Base-by-base conservation (phyloP, 2,888 invertebrate species). In the Liopterus haemorrhoidalis region DNA sequence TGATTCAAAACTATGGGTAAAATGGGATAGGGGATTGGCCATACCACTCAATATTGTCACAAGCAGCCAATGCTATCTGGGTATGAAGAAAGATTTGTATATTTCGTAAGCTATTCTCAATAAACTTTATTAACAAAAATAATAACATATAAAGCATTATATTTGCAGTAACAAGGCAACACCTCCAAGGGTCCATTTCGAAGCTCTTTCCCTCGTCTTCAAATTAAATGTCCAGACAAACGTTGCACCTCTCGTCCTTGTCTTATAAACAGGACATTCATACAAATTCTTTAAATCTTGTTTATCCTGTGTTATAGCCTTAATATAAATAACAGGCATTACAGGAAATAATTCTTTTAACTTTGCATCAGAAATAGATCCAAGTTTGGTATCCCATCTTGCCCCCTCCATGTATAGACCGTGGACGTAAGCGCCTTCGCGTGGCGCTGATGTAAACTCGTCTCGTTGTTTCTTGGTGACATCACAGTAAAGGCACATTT, bases 211-310 rank as follows among this genome's bases (percentile, higher is more conserved):
- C 62, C 81, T 87, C 9, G 88, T 89, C 71, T 85, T 88, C 48
- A 96, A 71, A 67, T 92, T 92, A 65, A 96, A 95, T 0, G 93
- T 93, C 94, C 94, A 95, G 8, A 96, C 91, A 61, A 82, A 96
- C 0, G 94, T 95, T 1, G 86, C 87, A 0, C 94, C 95, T 41
- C 95, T 77, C 64, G 78, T 76, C 54, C 81, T 76, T 8, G 92
- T 94, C 70, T 93, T 93, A 67, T 95, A 95, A 4, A 94, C 86
- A 5, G 94, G 93, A 65, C 93, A 94, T 61, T 90, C 90, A 68
- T 93, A 94, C 52, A 89, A 77, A 63, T 86, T 91, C 54, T 87
- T 78, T 11, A 79, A 70, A 57, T 95, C 94, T 65, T 88, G 87
- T 63, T 94, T 89, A 67, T 95, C 94, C 63, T 85, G 83, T 0